A percentile compares a stretch with the other conserved stretches of the same genome.
phyloP scores from a whole-genome alignment of 2,888 invertebrate species.

The Anoplius nigerrimus region DNA sequence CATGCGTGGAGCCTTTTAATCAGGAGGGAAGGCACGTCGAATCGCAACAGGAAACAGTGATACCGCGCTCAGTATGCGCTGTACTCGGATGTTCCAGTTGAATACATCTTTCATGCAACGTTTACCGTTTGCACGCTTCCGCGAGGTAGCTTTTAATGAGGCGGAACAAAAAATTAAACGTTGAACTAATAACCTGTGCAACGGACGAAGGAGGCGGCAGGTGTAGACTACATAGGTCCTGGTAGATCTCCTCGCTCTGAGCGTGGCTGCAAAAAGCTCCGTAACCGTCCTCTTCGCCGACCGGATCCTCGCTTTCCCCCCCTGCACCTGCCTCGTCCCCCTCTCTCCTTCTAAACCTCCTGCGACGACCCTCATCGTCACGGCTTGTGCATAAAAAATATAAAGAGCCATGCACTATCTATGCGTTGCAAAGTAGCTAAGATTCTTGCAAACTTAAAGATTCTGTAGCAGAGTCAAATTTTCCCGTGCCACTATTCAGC shows the following conservation, averaged over 20 bases:
- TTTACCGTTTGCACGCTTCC: not conserved
- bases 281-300: slow-evolving; percentile 79
- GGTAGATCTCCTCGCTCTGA: slow-evolving; percentile 95
- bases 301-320: slow-evolving; percentile 64
- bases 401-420: slow-evolving; percentile 71
- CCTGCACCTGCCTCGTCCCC: slow-evolving; percentile 67
- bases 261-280: slow-evolving; percentile 83
- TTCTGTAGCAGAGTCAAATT: slow-evolving; percentile 26
- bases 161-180: slow-evolving; percentile 34
- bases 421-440: slow-evolving; percentile 45
- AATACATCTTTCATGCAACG: not conserved
- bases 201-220: slow-evolving; percentile 77
- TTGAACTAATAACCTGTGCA: slow-evolving; percentile 70
- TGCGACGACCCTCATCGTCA: slow-evolving; percentile 71
- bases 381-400: slow-evolving; percentile 71
- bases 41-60: no score
- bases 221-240: slow-evolving; percentile 89
- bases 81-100: no score
- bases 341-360: slow-evolving; percentile 69
- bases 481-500: slow-evolving; percentile 17
- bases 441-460: slow-evolving; percentile 26
- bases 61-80: no score
- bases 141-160: not conserved
- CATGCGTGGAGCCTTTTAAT: not conserved
- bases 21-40: not conserved